Evolutionary conservation across 2,888 invertebrate genomes (phyloP), one percentile per base, ranked within the genome.

Genomic region (Eupithecia centaureata): DNA sequence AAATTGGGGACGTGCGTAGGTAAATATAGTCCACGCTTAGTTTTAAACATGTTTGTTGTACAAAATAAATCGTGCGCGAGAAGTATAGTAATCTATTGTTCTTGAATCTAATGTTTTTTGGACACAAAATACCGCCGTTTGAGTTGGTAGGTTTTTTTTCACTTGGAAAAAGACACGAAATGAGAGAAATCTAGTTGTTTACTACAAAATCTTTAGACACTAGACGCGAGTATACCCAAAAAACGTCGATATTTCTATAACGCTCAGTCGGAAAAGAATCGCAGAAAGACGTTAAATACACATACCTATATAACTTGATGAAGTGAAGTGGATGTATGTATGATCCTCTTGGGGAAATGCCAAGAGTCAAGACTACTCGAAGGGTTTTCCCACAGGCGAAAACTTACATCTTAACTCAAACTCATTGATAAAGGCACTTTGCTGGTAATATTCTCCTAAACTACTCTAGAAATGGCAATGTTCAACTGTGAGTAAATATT

Each of bases 321-420:
- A 83, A 82, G 75, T 83, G 82, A 76, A 76, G 73, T 67, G 78
- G 73, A 77, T 74, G 72, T 76, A 74, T 80, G 78, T 78, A 67
- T 68, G 58, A 63, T 76, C 70, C 84, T 79, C 83, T 65, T 56
- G 81, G 79, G 85, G 75, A 80, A 77, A 79, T 80, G 83, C 81
- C 66, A 63, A 60, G 77, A 81, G 80, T 63, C 65, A 63, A 63
- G 81, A 80, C 77, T 83, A 83, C 80, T 80, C 77, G 73, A 73
- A 78, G 79, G 86, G 84, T 82, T 81, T 72, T 84, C 87, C 85
- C 87, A 71, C 65, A 76, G 82, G 86, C 77, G 78, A 69, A 77
- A 86, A 87, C 82, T 88, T 85, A 77, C 78, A 77, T 77, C 79
- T 82, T 81, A 81, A 81, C 84, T 86, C 80, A 83, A 85, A 85